Evolutionary conservation across 2,888 invertebrate species (phyloP), one percentile per base, ranked within the genome.

Genomic region (Papilio demoleus): DNA sequence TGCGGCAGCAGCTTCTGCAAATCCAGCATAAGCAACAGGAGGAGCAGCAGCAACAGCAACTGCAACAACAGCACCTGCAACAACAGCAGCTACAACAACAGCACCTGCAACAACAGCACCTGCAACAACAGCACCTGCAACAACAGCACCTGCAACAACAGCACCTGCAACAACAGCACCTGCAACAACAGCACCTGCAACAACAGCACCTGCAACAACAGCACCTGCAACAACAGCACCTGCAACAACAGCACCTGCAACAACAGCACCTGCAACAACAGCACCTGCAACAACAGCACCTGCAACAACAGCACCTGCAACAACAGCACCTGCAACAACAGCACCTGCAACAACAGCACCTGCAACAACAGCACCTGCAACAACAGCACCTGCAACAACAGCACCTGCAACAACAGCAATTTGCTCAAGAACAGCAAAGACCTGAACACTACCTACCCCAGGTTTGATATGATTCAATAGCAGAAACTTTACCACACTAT

Each of bases 1-100:
- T 88, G 75, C 88, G 83, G 65, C 85, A 83, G 71, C 85, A 86
- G 74, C 78, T 81, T 71, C 77, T 90, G 77, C 86, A 84, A 73
- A 81, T 71, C 86, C 85, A 61, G 72, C 86, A 83, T 70, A 85
- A 85, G 70, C 88, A 88, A 68, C 87, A 81, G 67, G 83, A 83
- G 74, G 81, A 81, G 71, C 85, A 87, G 74, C 79, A 81, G 70
- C 80, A 85, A 76, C 87, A 85, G 72, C 82, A 72, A 72, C 86
- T 83, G 65, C 86, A 86, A 70, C 87, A 88, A 66, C 86, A 81
- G 59, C 81, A 83, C 70, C 81, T 80, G 70, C 84, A 86, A 68
- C 87, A 88, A 65, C 83, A 80, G 66, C 85, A 85, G 72, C 79
- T 85, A 66, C 88, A 87, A 73, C 88, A 85, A 65, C 83, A 84